Evolutionary conservation across 2,888 invertebrate species (phyloP), one percentile per base, ranked within the genome.

Genomic region (Agrochola lota): DNA sequence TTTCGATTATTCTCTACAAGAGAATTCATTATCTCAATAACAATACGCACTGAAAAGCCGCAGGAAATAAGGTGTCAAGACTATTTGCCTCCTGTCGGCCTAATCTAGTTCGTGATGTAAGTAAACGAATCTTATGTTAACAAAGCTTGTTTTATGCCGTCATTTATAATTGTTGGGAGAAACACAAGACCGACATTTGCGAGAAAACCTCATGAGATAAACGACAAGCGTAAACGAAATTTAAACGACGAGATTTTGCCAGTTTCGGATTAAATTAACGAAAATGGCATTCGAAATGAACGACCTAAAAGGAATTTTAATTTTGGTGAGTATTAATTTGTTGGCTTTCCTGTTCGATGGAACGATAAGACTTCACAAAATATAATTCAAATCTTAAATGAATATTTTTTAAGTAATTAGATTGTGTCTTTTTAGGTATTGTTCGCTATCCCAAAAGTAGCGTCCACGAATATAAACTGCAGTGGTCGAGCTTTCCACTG

Each of bases 401-500:
- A 8, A 57, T 35, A 70, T 69, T 55, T n/a, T 26, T 26, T 2
- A 40, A 43, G 30, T 68, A 79, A 35, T 49, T 23, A 20, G 6
- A 2, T 49, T 85, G 0, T 71, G 0, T 83, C 20, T 80, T 94
- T 95, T 78, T 93, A 96, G 96, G 88, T 93, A 84, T 78, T 94
- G 69, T 83, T 91, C 73, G 87, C 89, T 81, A 84, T 93, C 64
- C 90, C 92, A 81, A 81, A 89, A 80, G 84, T 91, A 90, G 85
- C 88, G 81, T 86, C 93, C 62, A 89, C 90, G 68, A 94, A 94
- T 87, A 91, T 94, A 85, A 94, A 96, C 90, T 97, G 97, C 90
- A 86, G 92, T 85, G 96, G 95, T 80, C 97, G 94, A 91, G 92
- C 95, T 67, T 97, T 97, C 87, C 93, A 95, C 84, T 97, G 97